A percentile compares a stretch with the other conserved stretches of the same genome.
phyloP scores from a whole-genome alignment of 1,140 invertebrate species.

The Chironomus tepperi region DNA sequence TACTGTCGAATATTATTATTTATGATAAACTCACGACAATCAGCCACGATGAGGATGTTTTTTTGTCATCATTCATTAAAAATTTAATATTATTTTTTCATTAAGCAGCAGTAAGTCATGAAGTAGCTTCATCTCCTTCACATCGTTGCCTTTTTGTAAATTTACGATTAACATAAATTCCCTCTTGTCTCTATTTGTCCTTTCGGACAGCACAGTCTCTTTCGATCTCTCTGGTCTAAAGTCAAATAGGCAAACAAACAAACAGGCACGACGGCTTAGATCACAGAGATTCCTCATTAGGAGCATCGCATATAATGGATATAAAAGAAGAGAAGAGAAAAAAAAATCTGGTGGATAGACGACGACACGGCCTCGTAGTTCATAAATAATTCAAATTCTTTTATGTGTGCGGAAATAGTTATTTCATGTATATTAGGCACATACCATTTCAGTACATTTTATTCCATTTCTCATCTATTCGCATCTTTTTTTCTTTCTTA shows the following conservation, averaged over 20 bases:
- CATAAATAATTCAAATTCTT: slow-evolving; percentile 23
- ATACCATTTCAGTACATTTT: slow-evolving; percentile 16
- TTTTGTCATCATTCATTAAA: background rate
- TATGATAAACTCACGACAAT: background rate
- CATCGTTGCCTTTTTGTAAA: too few relatives aligned
- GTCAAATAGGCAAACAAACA: too few relatives aligned
- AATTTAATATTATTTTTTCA: too few relatives aligned
- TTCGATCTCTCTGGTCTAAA: background rate
- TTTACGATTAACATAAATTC: background rate
- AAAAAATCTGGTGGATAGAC: background rate
- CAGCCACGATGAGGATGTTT: background rate
- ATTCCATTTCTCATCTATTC: background rate
- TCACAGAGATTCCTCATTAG: slow-evolving; percentile 22
- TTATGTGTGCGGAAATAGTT: slow-evolving; percentile 19
- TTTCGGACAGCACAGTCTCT: background rate
- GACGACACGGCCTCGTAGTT: background rate
- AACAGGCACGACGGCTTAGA: background rate
- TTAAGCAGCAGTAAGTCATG: too few relatives aligned
- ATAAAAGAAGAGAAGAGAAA: background rate
- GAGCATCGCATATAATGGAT: background rate
- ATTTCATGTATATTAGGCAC: slow-evolving; percentile 20
- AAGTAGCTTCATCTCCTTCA: too few relatives aligned
- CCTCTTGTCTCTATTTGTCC: background rate
- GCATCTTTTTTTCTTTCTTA: background rate
- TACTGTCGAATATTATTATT: background rate